Conservation (phyloP, 2,888 invertebrate genomes). For the Copidosoma aretas region DNA sequence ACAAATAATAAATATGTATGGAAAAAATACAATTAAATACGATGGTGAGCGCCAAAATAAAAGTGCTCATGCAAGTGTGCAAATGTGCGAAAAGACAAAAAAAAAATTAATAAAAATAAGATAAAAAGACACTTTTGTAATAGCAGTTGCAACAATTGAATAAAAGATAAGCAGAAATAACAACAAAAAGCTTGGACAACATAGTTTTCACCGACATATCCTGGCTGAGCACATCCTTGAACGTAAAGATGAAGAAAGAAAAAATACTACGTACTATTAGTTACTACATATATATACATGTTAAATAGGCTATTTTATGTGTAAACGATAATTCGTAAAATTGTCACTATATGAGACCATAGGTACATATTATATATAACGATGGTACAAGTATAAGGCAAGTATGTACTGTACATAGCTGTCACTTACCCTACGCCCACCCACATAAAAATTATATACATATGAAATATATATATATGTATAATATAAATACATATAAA, state of each 20-base stretch:
- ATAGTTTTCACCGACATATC: constrained; percentile 62
- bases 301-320: constrained; percentile 60
- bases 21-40: constrained; percentile 14
- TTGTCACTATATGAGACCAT: constrained; percentile 52
- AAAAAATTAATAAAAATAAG: constrained; percentile 19
- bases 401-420: constrained; percentile 62
- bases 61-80: constrained; percentile 15
- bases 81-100: constrained; percentile 24
- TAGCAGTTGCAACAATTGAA: constrained; percentile 37
- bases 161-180: constrained; percentile 13
- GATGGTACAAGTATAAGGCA: constrained; percentile 61
- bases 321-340: constrained; percentile 55
- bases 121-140: constrained; percentile 33
- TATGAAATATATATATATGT: constrained; percentile 38
- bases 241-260: constrained; percentile 49
- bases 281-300: constrained; percentile 53
- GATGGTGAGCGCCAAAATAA: constrained; percentile 9
- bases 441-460: constrained; percentile 50
- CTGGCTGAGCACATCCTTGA: constrained; percentile 60
- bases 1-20: constrained; percentile 29
- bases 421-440: constrained; percentile 56
- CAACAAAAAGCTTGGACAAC: constrained; percentile 35
- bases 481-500: constrained; percentile 44
- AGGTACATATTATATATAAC: constrained; percentile 51
- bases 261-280: constrained; percentile 57